Percentiles rank a stretch among this genome's conserved stretches.
These are phyloP conservation scores for Enteromius argenteus DNA, from an alignment of 2,797 vertebrate genomes.

Conservation along the genomic window DNA sequence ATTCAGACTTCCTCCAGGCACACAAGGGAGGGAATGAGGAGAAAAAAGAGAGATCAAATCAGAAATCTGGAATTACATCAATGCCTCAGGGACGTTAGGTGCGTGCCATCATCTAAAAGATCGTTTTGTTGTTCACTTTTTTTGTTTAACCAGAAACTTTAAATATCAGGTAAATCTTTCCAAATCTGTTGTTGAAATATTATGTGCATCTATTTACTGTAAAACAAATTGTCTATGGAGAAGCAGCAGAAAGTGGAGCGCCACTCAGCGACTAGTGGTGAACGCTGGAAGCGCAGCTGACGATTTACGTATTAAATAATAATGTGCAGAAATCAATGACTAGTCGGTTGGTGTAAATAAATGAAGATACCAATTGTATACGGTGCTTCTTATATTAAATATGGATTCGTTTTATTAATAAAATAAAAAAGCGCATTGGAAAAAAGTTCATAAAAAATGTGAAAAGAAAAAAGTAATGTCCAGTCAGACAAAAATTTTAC, in stretches of 20 bases:
- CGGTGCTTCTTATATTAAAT: background rate
- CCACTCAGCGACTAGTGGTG: background rate
- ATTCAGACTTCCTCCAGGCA: conserved; percentile 74
- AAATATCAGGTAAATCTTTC: background rate
- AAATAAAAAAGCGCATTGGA: background rate
- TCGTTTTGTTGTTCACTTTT: background rate
- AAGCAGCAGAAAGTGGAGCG: background rate
- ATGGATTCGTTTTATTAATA: background rate
- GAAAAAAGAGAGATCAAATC: conserved; percentile 67
- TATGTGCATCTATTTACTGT: background rate
- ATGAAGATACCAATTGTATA: background rate
- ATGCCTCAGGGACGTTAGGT: background rate
- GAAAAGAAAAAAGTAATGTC: background rate
- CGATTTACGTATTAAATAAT: background rate
- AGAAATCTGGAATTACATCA: conserved; percentile 65
- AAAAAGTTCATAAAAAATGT: background rate
- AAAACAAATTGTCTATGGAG: background rate
- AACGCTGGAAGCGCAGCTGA: background rate
- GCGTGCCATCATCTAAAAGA: background rate
- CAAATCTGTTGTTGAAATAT: background rate
- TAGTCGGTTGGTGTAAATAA: background rate
- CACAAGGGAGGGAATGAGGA: conserved; percentile 65
- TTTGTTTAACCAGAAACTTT: background rate
- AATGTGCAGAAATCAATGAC: background rate
- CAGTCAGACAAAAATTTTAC: background rate